Evolutionary conservation across 2,797 vertebrate genomes (phyloP).

Genomic region (Threskiornis aethiopicus): DNA sequence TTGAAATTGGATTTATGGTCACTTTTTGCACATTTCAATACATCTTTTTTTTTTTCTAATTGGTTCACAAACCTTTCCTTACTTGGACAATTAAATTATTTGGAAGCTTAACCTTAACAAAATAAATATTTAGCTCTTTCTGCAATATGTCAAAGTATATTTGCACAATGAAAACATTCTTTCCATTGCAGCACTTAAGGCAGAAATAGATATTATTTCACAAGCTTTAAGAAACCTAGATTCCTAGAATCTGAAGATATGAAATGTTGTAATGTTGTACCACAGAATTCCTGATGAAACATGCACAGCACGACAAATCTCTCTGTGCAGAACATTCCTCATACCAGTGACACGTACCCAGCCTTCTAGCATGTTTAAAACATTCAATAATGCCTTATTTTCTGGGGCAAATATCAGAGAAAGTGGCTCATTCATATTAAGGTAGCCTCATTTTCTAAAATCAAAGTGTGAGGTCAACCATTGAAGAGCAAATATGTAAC

Average conservation of each 20-base stretch:
- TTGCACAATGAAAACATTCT: slow-evolving; percentile 30
- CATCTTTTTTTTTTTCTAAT: background rate
- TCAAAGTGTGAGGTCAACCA: background rate
- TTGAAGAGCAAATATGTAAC: background rate
- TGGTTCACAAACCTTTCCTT: background rate
- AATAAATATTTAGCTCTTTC: background rate
- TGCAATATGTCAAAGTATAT: background rate
- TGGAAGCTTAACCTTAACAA: background rate
- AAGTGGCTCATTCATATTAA: background rate
- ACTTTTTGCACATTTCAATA: background rate
- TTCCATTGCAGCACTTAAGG: background rate
- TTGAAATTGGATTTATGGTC: background rate
- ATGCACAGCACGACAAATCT: background rate
- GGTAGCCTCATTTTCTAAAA: background rate
- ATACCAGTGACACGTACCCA: background rate
- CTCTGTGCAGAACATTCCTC: background rate
- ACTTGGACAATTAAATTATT: background rate
- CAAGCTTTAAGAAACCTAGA: slow-evolving; percentile 5
- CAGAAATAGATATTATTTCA: slow-evolving; percentile 39
- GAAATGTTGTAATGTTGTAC: background rate
- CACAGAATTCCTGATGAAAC: background rate
- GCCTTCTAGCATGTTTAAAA: background rate
- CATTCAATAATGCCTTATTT: background rate
- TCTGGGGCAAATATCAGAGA: background rate
- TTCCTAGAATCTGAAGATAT: background rate